Conservation (phyloP, 2,797 vertebrate genomes). For the Lepilemur ruficaudatus region DNA sequence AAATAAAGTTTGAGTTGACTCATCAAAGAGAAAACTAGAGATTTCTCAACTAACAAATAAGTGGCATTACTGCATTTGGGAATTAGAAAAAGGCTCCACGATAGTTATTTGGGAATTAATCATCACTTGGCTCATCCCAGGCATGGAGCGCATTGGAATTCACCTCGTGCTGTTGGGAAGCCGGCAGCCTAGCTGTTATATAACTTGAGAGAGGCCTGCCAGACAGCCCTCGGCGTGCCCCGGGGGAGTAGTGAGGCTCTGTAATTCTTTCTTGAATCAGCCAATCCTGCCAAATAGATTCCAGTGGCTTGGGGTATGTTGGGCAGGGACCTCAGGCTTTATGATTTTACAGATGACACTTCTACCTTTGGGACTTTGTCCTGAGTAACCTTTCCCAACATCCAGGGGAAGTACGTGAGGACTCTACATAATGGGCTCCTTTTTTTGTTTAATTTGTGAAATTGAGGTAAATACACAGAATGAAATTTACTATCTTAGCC, state of each 20-base stretch:
- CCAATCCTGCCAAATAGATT: background rate
- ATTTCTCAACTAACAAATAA: background rate
- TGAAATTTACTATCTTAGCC: background rate
- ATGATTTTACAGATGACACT: background rate
- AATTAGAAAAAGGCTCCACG: background rate
- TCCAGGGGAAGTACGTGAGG: background rate
- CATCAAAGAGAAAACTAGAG: background rate
- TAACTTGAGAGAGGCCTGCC: conserved; percentile 10
- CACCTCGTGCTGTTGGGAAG: background rate
- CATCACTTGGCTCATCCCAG: background rate
- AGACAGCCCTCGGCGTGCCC: background rate
- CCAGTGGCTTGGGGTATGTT: background rate
- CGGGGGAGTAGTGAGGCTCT: background rate
- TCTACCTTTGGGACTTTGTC: background rate
- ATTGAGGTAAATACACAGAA: background rate
- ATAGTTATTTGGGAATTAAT: conserved; percentile 29
- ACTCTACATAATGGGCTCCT: background rate
- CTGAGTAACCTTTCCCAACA: background rate
- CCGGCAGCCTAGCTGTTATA: background rate
- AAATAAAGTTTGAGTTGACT: background rate
- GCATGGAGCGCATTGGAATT: background rate
- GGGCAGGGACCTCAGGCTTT: background rate
- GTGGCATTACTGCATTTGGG: background rate
- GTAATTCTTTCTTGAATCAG: background rate
- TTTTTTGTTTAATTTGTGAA: background rate